Percentiles rank a stretch among this genome's conserved stretches.
phyloP scores from a whole-genome alignment of 1,140 invertebrate genomes.

The Cydia strobilella region DNA sequence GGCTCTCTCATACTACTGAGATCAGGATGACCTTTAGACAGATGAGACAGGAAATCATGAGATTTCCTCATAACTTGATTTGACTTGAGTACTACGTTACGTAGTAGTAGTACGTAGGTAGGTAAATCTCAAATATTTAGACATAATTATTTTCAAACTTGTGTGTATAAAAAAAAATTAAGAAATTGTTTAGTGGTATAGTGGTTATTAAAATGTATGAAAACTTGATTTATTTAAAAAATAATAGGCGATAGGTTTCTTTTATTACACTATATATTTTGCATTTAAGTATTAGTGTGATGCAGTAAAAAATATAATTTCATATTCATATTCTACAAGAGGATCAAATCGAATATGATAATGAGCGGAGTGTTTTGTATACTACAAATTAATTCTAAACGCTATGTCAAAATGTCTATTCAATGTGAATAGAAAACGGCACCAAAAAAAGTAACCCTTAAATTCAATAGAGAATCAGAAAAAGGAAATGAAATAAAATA shows the following conservation, averaged over 20 bases:
- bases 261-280: neutral
- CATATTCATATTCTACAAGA: neutral
- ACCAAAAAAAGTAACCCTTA: slow-evolving; percentile 47
- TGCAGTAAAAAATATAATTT: neutral
- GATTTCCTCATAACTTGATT: too few species aligned
- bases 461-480: slow-evolving; percentile 67
- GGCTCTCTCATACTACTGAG: neutral
- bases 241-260: too few species aligned
- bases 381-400: slow-evolving; percentile 31
- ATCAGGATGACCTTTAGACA: too few species aligned
- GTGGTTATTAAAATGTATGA: too few species aligned
- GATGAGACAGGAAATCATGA: too few species aligned
- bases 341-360: slow-evolving; percentile 4
- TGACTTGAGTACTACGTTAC: too few species aligned
- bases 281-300: neutral
- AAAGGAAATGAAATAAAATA: slow-evolving; percentile 76
- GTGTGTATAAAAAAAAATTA: too few species aligned
- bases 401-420: slow-evolving; percentile 10
- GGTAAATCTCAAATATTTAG: too few species aligned
- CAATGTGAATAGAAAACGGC: neutral
- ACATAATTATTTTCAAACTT: too few species aligned
- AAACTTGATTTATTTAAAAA: too few species aligned
- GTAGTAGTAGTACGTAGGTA: too few species aligned
- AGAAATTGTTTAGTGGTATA: too few species aligned
- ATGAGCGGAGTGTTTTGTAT: slow-evolving; percentile 19